phyloP scores from a whole-genome alignment of 1,140 invertebrate species.

The Ostrea edulis region DNA sequence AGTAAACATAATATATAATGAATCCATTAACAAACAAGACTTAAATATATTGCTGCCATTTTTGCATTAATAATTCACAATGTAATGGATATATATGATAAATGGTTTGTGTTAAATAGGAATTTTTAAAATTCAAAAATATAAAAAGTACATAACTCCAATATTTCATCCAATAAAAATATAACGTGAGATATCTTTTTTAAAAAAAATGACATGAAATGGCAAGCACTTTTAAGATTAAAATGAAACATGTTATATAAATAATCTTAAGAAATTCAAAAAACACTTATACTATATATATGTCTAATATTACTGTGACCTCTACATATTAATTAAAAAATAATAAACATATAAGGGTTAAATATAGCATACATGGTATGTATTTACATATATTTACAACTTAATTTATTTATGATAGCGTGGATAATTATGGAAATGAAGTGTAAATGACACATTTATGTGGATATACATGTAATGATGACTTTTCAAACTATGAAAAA shows the following conservation, averaged over 20 bases:
- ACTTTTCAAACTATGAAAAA: background rate
- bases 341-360: background rate
- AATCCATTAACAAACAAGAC: background rate
- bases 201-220: background rate
- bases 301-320: too few species aligned
- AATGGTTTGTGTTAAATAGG: background rate
- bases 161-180: too few species aligned
- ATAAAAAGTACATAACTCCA: background rate
- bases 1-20: background rate
- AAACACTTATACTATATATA: too few species aligned
- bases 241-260: background rate
- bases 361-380: background rate
- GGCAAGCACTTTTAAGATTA: constrained; percentile 1
- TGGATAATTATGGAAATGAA: background rate
- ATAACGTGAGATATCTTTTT: too few species aligned
- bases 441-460: background rate
- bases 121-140: background rate
- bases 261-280: too few species aligned
- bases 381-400: background rate
- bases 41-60: constrained; percentile 8
- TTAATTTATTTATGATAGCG: background rate
- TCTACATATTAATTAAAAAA: background rate
- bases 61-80: constrained; percentile 25
- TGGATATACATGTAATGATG: too few species aligned
- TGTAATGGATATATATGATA: background rate